phyloP scores from a whole-genome alignment of 2,797 vertebrate species.

The Karalla daura region DNA sequence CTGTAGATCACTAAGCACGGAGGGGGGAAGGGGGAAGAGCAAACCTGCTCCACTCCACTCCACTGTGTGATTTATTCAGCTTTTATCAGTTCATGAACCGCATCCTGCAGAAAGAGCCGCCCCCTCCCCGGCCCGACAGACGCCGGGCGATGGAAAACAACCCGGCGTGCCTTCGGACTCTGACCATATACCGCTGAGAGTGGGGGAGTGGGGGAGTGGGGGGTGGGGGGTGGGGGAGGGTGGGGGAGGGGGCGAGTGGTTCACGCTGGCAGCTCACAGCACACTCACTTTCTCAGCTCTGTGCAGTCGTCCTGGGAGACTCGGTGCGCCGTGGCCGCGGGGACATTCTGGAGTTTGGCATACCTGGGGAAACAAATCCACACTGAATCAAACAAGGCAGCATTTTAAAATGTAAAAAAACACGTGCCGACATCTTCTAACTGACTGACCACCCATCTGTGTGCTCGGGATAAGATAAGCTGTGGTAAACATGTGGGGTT shows the following conservation, averaged over 20 bases:
- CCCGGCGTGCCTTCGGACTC: not conserved
- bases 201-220: not conserved
- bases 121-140: slow-evolving; percentile 3
- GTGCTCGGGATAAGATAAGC: too few species aligned
- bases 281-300: slow-evolving; percentile 91
- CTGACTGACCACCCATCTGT: too few species aligned
- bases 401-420: not conserved
- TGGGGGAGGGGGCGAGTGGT: slow-evolving; percentile 11
- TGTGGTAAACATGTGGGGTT: too few species aligned
- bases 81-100: slow-evolving; percentile 27
- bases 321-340: slow-evolving; percentile 83
- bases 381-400: not conserved
- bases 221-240: not conserved
- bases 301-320: slow-evolving; percentile 87
- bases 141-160: slow-evolving; percentile 1
- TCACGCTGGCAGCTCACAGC: slow-evolving; percentile 17
- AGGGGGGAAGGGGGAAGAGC: not conserved
- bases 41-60: not conserved
- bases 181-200: not conserved
- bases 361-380: slow-evolving; percentile 83
- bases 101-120: not conserved
- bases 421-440: too few species aligned
- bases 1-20: too few species aligned
- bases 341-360: slow-evolving; percentile 87
- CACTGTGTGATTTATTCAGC: slow-evolving; percentile 2